phyloP scores from a whole-genome alignment of 2,797 vertebrate genomes.

The Lerista edwardsae region DNA sequence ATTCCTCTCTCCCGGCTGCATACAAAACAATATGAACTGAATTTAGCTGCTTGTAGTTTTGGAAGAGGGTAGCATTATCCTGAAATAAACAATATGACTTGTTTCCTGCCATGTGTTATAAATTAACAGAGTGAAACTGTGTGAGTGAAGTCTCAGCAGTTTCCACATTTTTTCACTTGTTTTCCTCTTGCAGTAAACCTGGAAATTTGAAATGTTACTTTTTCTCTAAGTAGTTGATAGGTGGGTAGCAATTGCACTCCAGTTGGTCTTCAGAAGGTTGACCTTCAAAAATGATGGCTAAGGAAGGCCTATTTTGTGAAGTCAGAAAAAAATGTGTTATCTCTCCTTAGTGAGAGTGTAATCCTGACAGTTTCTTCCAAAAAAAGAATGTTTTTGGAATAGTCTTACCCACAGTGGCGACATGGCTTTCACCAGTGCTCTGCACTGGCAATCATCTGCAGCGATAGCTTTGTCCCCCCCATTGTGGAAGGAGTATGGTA shows the following conservation, averaged over 20 bases:
- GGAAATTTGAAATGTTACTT: not conserved
- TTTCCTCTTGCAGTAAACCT: not conserved
- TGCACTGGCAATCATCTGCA: not conserved
- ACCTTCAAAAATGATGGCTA: not conserved
- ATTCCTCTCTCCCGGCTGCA: not conserved
- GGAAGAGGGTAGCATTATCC: not conserved
- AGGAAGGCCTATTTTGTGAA: not conserved
- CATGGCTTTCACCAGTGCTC: not conserved
- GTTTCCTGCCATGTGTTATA: not conserved
- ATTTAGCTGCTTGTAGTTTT: not conserved
- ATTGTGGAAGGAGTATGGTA: not conserved
- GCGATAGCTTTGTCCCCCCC: not conserved
- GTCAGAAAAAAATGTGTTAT: not conserved
- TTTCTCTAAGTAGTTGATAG: not conserved
- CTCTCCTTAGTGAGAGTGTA: constrained; percentile 10
- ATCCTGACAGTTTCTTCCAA: not conserved
- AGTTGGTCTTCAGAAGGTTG: not conserved
- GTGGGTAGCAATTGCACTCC: not conserved
- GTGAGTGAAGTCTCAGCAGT: not conserved
- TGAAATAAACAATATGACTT: constrained; percentile 12
- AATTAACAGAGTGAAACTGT: not conserved
- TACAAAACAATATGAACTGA: not conserved
- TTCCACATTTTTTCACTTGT: not conserved
- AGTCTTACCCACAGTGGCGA: not conserved
- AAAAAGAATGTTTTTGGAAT: constrained; percentile 8